A percentile compares a stretch with the other conserved stretches of the same genome.
phyloP scores from a whole-genome alignment of 2,797 vertebrate species.

The Coendou prehensilis region DNA sequence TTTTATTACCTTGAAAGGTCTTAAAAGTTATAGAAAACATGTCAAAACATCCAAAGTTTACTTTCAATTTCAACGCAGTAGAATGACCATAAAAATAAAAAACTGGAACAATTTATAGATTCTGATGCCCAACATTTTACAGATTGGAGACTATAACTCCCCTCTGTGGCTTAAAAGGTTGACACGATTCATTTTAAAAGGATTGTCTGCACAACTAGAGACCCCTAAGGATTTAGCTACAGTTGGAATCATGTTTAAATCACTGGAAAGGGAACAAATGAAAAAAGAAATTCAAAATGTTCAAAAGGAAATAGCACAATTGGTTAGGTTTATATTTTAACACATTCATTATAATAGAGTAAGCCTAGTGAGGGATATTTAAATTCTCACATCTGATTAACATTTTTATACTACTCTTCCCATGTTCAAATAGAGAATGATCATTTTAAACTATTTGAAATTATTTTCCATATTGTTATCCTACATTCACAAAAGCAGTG shows the following conservation, averaged over 20 bases:
- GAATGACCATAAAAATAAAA: constrained; percentile 75
- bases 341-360: not conserved
- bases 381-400: constrained; percentile 18
- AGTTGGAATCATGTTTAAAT: constrained; percentile 63
- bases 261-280: constrained; percentile 51
- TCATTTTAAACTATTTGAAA: constrained; percentile 54
- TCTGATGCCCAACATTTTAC: constrained; percentile 54
- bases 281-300: constrained; percentile 67
- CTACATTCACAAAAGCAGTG: constrained; percentile 3
- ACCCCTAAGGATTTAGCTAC: constrained; percentile 45
- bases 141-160: constrained; percentile 64
- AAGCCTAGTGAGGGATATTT: not conserved
- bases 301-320: constrained; percentile 45
- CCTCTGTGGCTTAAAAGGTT: constrained; percentile 69
- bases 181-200: constrained; percentile 78
- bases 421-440: constrained; percentile 54
- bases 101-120: constrained; percentile 66
- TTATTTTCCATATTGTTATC: constrained; percentile 22
- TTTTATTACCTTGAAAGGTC: constrained; percentile 71
- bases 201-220: constrained; percentile 54
- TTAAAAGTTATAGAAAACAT: constrained; percentile 73
- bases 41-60: constrained; percentile 72
- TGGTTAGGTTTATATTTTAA: constrained; percentile 63
- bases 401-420: constrained; percentile 47
- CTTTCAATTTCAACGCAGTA: constrained; percentile 69